Evolutionary conservation across 1,140 invertebrate genomes (phyloP).

Genomic region (Centruroides sculpturatus): DNA sequence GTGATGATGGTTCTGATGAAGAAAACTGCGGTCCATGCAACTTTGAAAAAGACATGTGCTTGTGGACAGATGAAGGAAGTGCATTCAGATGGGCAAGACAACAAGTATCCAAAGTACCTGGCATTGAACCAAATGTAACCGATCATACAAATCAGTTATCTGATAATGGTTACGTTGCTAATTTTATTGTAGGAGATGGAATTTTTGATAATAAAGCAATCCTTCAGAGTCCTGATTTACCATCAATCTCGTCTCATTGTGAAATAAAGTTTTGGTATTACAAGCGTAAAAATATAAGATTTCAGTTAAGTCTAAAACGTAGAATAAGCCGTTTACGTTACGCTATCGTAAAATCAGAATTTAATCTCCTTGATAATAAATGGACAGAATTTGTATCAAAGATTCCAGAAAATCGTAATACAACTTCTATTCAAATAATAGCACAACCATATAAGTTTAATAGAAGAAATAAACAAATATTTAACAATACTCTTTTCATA

Average conservation of each 20-base stretch:
- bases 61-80: conserved; percentile 6
- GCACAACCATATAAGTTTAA: not conserved
- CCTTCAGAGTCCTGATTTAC: conserved; percentile 5
- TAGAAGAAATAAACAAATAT: not conserved
- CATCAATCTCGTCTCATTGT: conserved; percentile 10
- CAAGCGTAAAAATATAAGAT: not conserved
- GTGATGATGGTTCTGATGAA: conserved; percentile 13
- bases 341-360: too few species aligned
- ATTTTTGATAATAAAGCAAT: too few species aligned
- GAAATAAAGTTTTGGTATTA: conserved; percentile 13
- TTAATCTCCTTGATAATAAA: too few species aligned
- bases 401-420: too few species aligned
- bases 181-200: too few species aligned
- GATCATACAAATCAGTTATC: conserved; percentile 1
- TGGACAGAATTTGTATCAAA: too few species aligned
- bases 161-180: too few species aligned
- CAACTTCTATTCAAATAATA: too few species aligned
- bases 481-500: conserved; percentile 2
- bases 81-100: conserved; percentile 1
- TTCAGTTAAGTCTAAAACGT: too few species aligned
- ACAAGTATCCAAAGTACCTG: not conserved
- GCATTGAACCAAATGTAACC: not conserved
- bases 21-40: conserved; percentile 6
- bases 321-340: too few species aligned
- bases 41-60: conserved; percentile 10